Percentiles rank a stretch among this genome's conserved stretches.
These are phyloP conservation scores for Pseudotriccus pelzelni DNA, from an alignment of 2,797 vertebrate genomes.

Conservation along the genomic window DNA sequence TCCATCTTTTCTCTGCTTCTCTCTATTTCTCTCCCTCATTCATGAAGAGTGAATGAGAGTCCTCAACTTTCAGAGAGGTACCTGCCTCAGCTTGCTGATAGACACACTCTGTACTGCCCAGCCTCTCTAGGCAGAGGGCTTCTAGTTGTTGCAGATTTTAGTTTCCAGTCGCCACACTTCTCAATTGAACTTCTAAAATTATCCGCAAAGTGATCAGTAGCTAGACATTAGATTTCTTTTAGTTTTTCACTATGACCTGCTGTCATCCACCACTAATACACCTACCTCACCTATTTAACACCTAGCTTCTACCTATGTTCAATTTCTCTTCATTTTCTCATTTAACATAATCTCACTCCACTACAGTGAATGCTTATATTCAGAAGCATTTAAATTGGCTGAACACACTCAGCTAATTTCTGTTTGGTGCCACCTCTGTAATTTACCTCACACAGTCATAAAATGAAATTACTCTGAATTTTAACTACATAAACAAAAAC, in stretches of 20 bases:
- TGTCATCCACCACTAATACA: neutral
- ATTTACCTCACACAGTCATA: neutral
- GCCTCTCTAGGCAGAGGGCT: neutral
- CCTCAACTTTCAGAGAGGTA: neutral
- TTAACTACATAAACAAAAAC: neutral
- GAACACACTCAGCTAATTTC: neutral
- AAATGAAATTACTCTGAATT: neutral
- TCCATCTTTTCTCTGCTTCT: neutral
- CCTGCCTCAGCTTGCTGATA: neutral
- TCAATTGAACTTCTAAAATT: neutral
- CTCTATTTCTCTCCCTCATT: neutral
- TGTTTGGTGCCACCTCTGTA: neutral
- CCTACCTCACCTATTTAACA: neutral
- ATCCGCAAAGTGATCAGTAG: neutral
- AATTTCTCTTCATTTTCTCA: neutral
- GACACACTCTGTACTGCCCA: neutral
- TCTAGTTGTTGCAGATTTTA: neutral
- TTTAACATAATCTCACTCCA: neutral
- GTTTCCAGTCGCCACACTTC: neutral
- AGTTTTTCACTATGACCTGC: neutral
- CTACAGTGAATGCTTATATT: neutral
- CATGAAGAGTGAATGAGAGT: neutral
- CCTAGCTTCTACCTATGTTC: neutral
- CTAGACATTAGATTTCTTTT: neutral
- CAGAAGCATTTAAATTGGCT: neutral